Evolutionary conservation across 2,888 invertebrate species (phyloP).

Genomic region (Candidula unifasciata): DNA sequence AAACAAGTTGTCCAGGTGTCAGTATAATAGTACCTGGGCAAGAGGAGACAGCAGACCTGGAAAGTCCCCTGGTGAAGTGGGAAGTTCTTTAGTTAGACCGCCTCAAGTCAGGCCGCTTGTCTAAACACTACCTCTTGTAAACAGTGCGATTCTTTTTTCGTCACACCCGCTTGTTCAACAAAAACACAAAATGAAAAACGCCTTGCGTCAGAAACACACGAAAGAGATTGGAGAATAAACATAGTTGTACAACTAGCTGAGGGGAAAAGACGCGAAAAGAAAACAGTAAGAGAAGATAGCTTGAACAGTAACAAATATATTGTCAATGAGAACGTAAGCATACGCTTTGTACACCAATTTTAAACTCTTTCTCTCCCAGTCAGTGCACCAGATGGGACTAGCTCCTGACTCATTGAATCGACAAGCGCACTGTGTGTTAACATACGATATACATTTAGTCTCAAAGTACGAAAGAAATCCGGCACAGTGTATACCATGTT

Average conservation of each 20-base stretch:
- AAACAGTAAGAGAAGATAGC: no score
- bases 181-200: neutral
- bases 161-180: neutral
- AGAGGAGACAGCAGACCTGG: neutral
- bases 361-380: no score
- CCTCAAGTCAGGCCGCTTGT: neutral
- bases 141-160: neutral
- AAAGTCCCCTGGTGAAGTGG: neutral
- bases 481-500: no score
- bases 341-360: no score
- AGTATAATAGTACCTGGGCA: neutral
- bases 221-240: constrained; percentile 15
- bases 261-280: no score
- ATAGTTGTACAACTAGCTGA: constrained; percentile 1
- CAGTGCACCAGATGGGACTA: no score
- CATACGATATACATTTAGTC: no score
- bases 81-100: neutral
- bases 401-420: no score
- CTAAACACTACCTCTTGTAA: constrained; percentile 22
- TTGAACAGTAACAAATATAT: no score
- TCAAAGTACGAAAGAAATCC: no score
- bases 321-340: no score
- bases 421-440: no score
- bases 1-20: constrained; percentile 16
- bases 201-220: neutral